Evolutionary conservation across 2,888 invertebrate genomes (phyloP), one percentile per base, ranked within the genome.

Genomic region (Dione vanillae): DNA sequence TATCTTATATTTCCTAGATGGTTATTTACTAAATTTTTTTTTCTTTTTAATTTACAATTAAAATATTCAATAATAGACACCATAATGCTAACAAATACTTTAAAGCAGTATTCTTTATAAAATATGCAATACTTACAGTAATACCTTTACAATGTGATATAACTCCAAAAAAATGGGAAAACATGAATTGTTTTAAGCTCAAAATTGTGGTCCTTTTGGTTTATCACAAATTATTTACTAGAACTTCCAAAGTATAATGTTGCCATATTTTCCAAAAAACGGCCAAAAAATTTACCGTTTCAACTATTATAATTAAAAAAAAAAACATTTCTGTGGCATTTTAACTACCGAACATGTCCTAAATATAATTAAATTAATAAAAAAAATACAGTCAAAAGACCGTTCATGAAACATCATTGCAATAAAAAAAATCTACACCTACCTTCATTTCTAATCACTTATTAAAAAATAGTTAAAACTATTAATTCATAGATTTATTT

Each of bases 401-500:
- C n/a, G 45, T 45, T 47, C n/a, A n/a, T 47, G 47, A 47, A 47
- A 16, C 16, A 19, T 49, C 49, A 49, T 11, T 20, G 2, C 20
- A 10, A 43, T 14, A 43, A 43, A 49, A 43, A 49, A 11, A 20
- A 49, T 9, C 16, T 54, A 54, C 9, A 16, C 9, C n/a, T n/a
- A 27, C 35, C n/a, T n/a, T 43, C 20, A 61, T 16, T 16, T 16
- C 27, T 16, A 27, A 10, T 14, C n/a, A 43, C 27, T 27, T n/a
- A 14, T 12, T 27, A 61, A 6, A 9, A 35, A 35, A 59, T 58
- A 40, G 47, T 10, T 0, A 27, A 43, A 45, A 49, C 19, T 62
- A 71, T 54, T 72, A 64, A 73, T 69, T 71, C 9, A 65, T 65
- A 0, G 75, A 75, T 27, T 76, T 78, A 77, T 85, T 89, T 80